Percentiles rank a stretch among this genome's conserved stretches.
Conservation (phyloP, 2,113 vertebrate genomes). For the Gopherus flavomarginatus region DNA sequence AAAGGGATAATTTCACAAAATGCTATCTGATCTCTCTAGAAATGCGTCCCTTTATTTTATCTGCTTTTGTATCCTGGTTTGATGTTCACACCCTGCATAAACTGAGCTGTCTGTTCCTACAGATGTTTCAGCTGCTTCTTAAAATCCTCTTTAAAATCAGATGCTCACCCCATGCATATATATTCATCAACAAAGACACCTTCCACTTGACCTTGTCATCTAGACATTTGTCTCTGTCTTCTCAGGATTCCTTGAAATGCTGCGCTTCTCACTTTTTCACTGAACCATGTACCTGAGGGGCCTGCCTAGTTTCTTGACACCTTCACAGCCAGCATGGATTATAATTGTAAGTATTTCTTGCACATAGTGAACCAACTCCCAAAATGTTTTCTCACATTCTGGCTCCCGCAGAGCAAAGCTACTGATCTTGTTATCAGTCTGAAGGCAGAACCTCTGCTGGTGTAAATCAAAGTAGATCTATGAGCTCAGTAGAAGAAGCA, state of each 20-base stretch:
- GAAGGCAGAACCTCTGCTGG: not conserved
- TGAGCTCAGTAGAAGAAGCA: not conserved
- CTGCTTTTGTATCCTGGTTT: not conserved
- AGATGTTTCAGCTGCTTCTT: not conserved
- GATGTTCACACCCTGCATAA: not conserved
- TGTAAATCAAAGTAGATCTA: slow-evolving; percentile 2
- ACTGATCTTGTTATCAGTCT: not conserved
- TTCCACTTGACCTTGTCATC: not conserved
- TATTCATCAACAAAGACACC: slow-evolving; percentile 22
- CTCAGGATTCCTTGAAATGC: slow-evolving; percentile 25
- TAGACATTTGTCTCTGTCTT: not conserved
- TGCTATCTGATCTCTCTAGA: not conserved
- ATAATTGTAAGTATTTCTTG: slow-evolving; percentile 12
- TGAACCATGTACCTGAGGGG: not conserved
- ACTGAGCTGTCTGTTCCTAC: not conserved
- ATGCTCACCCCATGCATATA: not conserved
- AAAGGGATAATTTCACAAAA: not conserved
- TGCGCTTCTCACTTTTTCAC: not conserved
- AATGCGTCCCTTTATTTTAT: not conserved
- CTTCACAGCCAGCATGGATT: not conserved
- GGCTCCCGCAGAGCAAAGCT: not conserved
- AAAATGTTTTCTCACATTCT: not conserved
- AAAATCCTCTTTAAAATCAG: slow-evolving; percentile 36
- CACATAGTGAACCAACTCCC: slow-evolving; percentile 3
- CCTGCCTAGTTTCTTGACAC: not conserved